These are phyloP conservation scores for Protaetia brevitarsis DNA, from an alignment of 1,140 invertebrate species.

Conservation along the genomic window DNA sequence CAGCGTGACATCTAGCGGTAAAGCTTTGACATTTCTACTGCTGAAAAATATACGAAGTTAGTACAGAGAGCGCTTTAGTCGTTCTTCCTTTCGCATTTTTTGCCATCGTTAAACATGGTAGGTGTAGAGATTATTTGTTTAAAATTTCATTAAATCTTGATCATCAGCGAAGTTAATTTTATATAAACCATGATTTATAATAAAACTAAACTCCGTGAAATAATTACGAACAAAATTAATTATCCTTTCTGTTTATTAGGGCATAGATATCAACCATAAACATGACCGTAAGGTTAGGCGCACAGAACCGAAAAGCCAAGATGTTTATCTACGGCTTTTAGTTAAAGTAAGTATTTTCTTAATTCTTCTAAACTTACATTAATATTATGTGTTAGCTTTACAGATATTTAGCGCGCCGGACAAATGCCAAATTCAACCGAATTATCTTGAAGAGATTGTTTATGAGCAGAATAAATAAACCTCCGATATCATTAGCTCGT, in stretches of 20 bases:
- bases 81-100: slow-evolving; percentile 25
- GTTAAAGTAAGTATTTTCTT: slow-evolving; percentile 78
- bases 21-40: not conserved
- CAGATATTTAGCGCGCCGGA: slow-evolving; percentile 92
- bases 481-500: slow-evolving; percentile 88
- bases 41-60: not conserved
- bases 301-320: slow-evolving; percentile 92
- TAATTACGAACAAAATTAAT: slow-evolving; percentile 24
- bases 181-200: slow-evolving; percentile 11
- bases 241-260: slow-evolving; percentile 68
- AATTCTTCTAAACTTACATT: not conserved
- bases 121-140: slow-evolving; percentile 24
- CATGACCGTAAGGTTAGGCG: slow-evolving; percentile 96
- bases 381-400: slow-evolving; percentile 74
- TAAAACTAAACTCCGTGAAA: not conserved
- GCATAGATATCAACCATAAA: slow-evolving; percentile 99
- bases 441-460: slow-evolving; percentile 93
- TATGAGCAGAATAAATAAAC: slow-evolving; percentile 94
- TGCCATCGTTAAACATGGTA: slow-evolving; percentile 34
- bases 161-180: slow-evolving; percentile 22
- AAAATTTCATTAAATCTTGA: slow-evolving; percentile 27
- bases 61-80: slow-evolving; percentile 14
- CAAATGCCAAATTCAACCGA: slow-evolving; percentile 93
- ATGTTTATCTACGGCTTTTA: slow-evolving; percentile 94
- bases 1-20: not conserved